Conservation (phyloP, 2,113 vertebrate species). For the Brachirus orientalis region DNA sequence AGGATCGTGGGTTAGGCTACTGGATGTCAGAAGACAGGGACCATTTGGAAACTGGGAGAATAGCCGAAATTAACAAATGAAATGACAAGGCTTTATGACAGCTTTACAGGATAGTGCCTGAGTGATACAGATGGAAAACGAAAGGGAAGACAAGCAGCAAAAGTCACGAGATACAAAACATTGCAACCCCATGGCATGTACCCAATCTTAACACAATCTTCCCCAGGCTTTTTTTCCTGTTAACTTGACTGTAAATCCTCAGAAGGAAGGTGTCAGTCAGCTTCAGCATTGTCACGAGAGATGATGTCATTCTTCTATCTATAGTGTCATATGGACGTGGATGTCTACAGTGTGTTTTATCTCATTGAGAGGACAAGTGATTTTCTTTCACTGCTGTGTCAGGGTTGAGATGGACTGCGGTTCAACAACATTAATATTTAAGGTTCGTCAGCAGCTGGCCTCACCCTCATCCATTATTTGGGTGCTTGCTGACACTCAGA, state of each 20-base stretch:
- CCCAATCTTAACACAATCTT: background rate
- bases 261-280: constrained; percentile 46
- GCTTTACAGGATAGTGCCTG: background rate
- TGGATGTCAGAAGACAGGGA: background rate
- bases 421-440: constrained; percentile 79
- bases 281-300: constrained; percentile 29
- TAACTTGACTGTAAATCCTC: constrained; percentile 41
- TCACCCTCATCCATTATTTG: constrained; percentile 75
- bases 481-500: constrained; percentile 56
- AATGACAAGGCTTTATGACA: background rate
- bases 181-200: background rate
- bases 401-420: constrained; percentile 66
- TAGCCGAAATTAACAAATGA: background rate
- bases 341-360: constrained; percentile 67
- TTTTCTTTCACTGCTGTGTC: constrained; percentile 68
- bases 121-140: constrained; percentile 22
- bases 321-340: constrained; percentile 32
- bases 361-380: constrained; percentile 65
- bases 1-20: background rate
- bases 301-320: constrained; percentile 52
- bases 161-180: constrained; percentile 34
- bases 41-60: background rate
- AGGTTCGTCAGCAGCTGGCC: constrained; percentile 55
- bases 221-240: constrained; percentile 3
- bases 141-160: constrained; percentile 18